Conservation (phyloP, 1,140 invertebrate species). For the Caerostris extrusa region DNA sequence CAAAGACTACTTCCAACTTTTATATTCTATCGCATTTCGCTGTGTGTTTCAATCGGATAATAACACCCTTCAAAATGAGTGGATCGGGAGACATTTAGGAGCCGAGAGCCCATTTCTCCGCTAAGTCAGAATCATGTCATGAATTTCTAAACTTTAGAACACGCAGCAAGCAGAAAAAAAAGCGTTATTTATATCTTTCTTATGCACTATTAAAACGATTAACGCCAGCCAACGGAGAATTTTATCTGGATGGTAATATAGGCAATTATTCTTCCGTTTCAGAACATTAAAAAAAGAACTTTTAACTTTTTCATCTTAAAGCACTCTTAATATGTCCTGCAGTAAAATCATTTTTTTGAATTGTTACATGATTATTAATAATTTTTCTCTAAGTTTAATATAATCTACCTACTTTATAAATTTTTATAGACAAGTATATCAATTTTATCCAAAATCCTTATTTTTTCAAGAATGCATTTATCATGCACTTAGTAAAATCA, state of each 20-base stretch:
- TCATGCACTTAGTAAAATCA: too few relatives aligned
- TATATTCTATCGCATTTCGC: background rate
- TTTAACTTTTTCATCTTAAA: too few relatives aligned
- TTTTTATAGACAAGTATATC: too few relatives aligned
- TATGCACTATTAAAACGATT: background rate
- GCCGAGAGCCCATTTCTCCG: background rate
- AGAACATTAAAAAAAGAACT: background rate
- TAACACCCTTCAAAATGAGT: background rate
- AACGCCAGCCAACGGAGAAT: constrained; percentile 14
- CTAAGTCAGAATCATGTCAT: constrained; percentile 9
- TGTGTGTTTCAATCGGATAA: background rate
- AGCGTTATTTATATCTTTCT: constrained; percentile 5
- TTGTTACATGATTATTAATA: too few relatives aligned
- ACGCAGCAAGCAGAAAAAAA: background rate
- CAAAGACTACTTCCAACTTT: background rate
- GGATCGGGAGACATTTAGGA: constrained; percentile 8
- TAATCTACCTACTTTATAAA: too few relatives aligned
- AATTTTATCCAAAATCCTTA: too few relatives aligned
- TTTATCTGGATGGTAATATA: background rate
- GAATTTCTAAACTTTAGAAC: background rate
- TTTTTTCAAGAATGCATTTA: too few relatives aligned
- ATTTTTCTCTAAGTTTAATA: too few relatives aligned
- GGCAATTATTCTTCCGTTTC: background rate
- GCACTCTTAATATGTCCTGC: too few relatives aligned
- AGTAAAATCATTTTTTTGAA: too few relatives aligned